Conservation (phyloP, 2,113 vertebrate species). For the Brachypteracias leptosomus region DNA sequence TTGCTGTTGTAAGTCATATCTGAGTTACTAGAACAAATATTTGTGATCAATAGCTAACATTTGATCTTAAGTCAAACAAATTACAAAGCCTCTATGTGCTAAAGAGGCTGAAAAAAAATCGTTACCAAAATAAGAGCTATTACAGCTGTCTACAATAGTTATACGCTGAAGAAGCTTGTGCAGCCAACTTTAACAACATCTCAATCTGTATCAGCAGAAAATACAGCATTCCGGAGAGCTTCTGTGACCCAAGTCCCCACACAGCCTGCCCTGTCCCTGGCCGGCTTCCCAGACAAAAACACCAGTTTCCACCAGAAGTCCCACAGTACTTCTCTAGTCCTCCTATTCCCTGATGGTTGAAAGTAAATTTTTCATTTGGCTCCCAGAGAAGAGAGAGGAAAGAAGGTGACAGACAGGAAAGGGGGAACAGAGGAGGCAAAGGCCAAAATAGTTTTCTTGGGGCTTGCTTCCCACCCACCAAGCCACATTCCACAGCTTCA, state of each 20-base stretch:
- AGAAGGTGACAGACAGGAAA: slow-evolving; percentile 34
- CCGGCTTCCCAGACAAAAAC: not conserved
- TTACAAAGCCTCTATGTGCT: not conserved
- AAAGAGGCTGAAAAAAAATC: not conserved
- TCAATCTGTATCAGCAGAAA: not conserved
- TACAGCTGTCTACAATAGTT: not conserved
- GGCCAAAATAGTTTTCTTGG: slow-evolving; percentile 1
- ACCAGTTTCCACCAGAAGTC: slow-evolving; percentile 10
- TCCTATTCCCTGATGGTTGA: slow-evolving; percentile 38
- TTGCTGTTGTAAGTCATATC: not conserved
- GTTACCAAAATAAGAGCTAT: not conserved
- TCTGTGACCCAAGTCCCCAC: not conserved
- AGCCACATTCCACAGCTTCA: slow-evolving; percentile 22
- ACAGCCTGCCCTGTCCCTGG: not conserved
- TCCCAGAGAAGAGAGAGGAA: slow-evolving; percentile 10
- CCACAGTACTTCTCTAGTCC: slow-evolving; percentile 15
- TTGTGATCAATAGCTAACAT: not conserved
- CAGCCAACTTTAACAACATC: not conserved
- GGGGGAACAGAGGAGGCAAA: slow-evolving; percentile 1
- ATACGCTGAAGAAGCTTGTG: not conserved
- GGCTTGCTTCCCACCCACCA: slow-evolving; percentile 44
- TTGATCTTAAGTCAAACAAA: not conserved
- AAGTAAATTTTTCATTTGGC: slow-evolving; percentile 20
- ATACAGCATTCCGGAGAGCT: not conserved
- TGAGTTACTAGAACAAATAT: not conserved